Base-by-base conservation (phyloP, 2,113 vertebrate genomes). In the Halichoeres trimaculatus region DNA sequence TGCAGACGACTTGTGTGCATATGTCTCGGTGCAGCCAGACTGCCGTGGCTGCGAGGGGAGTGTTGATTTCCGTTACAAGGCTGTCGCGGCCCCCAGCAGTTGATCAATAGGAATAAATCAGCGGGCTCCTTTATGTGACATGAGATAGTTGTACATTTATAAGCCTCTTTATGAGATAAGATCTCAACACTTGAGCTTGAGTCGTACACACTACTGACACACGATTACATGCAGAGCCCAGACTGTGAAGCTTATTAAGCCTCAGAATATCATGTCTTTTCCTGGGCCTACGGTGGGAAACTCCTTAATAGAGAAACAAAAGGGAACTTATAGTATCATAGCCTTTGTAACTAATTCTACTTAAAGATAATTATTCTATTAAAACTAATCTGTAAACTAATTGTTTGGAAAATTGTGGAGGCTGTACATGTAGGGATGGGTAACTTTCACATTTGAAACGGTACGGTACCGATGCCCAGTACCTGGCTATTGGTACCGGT, bases 71-170 rank as follows among this genome's bases (percentile, higher is more conserved):
- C 87, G 71, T 93, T 92, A 92, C 91, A 87, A 82, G 85, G 76
- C 89, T 91, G 92, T 91, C 86, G 89, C 54, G 50, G 80, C 85
- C 89, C 79, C 78, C 78, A 71, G 90, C 88, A 80, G 85, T 76
- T 93, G 90, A 94, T 93, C 93, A 94, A 93, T 92, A 93, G 78
- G 87, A 92, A 93, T 94, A 93, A 93, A 93, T 94, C 93, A 93
- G 80, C 12, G 70, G 55, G 79, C 78, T 85, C 84, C 85, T 93
- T 93, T 93, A 92, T 91, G 90, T 90, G 93, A 91, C 91, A 82
- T 65, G 78, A 90, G 89, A 90, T 90, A 90, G 91, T 91, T 88
- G 90, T 93, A 92, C 91, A 91, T 94, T 92, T 93, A 93, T 93
- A 93, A 93, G 91, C 91, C 86, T 89, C 90, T 93, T 93, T 92